phyloP scores from a whole-genome alignment of 2,113 vertebrate genomes.

The Zosterops hypoxanthus region DNA sequence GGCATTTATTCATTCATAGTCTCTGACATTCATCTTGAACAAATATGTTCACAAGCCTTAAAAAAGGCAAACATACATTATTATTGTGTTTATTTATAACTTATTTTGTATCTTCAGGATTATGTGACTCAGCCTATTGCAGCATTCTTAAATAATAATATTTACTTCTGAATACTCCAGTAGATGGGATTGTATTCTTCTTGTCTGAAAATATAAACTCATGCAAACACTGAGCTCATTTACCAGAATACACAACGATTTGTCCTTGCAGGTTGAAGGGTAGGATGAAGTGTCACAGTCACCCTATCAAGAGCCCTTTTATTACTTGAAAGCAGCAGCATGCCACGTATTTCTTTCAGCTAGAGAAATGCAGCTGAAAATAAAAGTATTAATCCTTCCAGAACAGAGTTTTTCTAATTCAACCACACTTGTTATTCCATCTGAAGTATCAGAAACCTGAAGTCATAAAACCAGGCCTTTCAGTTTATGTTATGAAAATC shows the following conservation, averaged over 20 bases:
- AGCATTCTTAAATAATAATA: neutral
- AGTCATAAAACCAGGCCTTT: neutral
- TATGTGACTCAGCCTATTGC: neutral
- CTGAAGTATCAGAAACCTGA: neutral
- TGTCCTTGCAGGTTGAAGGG: neutral
- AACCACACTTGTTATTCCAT: neutral
- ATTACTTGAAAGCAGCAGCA: neutral
- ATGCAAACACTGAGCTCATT: neutral
- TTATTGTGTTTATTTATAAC: neutral
- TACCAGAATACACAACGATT: neutral
- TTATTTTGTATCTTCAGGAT: neutral
- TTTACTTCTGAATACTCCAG: neutral
- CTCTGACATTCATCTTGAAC: neutral
- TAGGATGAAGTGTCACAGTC: neutral
- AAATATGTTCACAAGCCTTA: neutral
- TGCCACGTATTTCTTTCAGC: neutral
- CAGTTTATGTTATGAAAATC: neutral
- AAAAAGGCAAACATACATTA: neutral
- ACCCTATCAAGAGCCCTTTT: neutral
- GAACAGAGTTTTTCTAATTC: neutral
- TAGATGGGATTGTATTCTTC: neutral
- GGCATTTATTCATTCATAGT: neutral
- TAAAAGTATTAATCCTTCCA: neutral
- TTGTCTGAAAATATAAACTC: neutral
- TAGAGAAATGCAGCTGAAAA: neutral